Base-by-base conservation (phyloP, 2,888 invertebrate species). In the Phrixothrix hirtus region DNA sequence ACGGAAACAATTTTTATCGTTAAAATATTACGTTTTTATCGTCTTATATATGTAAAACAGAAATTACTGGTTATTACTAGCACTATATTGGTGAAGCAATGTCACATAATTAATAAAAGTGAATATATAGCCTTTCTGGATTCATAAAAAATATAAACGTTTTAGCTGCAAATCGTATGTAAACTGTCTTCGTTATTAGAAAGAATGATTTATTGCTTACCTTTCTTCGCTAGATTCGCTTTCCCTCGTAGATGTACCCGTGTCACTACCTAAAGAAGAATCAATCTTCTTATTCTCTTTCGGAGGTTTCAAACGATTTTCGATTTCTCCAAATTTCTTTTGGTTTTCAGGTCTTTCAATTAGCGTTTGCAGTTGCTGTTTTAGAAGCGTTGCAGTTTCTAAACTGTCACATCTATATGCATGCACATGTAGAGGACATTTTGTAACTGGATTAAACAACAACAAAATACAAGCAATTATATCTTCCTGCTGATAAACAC, bases 401-500 rank as follows among this genome's bases (percentile, higher is more conserved):
- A 93, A 87, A 6, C 93, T 93, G 75, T 97, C 97, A 74, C 93
- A 95, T 77, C 95, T 85, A 72, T 85, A 97, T 43, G 94, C 95
- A 73, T 98, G 97, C 1, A 95, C 94, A 72, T 97, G 96, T 15
- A 97, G 87, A 0, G 95, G 95, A 72, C 94, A 93, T 62, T 92
- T 89, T 5, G 95, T 95, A 46, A 92, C 87, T 0, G 96, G 95
- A 78, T 97, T 97, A 73, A 92, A 95, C 1, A 97, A 84, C 35
- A 97, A 80, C 59, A 96, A 82, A 47, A 97, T 94, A 65, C 93
- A 93, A 1, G 95, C 93, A 32, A 97, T 95, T 30, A 96, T 87
- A 71, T 98, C 97, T 45, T 91, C 92, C 51, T 91, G 88, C 62
- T 93, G 92, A 65, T 89, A 87, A 11, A 92, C 92, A 72, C 90